Percentiles rank a stretch among this genome's conserved stretches.
Conservation (phyloP, 2,113 vertebrate species). For the Ailuropoda melanoleuca region DNA sequence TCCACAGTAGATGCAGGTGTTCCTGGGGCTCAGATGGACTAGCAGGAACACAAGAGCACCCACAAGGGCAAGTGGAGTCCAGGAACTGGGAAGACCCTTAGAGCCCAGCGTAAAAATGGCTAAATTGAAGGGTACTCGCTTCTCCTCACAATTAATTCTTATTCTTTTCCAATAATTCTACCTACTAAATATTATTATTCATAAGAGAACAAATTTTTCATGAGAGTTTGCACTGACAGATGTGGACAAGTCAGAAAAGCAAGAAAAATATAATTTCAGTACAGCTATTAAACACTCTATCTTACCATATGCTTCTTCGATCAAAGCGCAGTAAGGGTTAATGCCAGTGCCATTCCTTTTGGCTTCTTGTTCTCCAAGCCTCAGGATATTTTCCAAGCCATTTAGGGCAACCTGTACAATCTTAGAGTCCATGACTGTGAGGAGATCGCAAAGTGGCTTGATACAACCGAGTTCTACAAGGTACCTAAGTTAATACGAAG, state of each 20-base stretch:
- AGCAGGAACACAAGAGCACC: not conserved
- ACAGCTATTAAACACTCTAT: not conserved
- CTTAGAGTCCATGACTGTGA: constrained; percentile 98
- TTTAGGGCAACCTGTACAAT: constrained; percentile 98
- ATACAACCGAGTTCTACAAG: constrained; percentile 97
- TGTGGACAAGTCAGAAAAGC: not conserved
- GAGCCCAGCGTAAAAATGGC: not conserved
- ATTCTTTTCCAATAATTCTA: not conserved
- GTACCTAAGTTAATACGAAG: constrained; percentile 87
- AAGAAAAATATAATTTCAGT: not conserved
- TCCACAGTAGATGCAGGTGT: not conserved
- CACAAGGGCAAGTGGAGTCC: not conserved
- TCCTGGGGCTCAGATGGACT: not conserved
- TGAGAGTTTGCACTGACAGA: not conserved
- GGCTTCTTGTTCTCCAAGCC: constrained; percentile 96
- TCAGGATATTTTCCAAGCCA: constrained; percentile 96
- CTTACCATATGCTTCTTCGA: constrained; percentile 97
- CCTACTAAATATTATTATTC: not conserved
- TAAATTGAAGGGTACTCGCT: not conserved
- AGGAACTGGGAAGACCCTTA: not conserved
- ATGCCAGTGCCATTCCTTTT: constrained; percentile 93
- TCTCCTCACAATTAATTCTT: not conserved
- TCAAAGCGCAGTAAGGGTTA: constrained; percentile 97
- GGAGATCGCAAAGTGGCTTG: constrained; percentile 97
- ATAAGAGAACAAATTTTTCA: not conserved